phyloP scores from a whole-genome alignment of 2,797 vertebrate species.

The Syngnathus rostellatus region DNA sequence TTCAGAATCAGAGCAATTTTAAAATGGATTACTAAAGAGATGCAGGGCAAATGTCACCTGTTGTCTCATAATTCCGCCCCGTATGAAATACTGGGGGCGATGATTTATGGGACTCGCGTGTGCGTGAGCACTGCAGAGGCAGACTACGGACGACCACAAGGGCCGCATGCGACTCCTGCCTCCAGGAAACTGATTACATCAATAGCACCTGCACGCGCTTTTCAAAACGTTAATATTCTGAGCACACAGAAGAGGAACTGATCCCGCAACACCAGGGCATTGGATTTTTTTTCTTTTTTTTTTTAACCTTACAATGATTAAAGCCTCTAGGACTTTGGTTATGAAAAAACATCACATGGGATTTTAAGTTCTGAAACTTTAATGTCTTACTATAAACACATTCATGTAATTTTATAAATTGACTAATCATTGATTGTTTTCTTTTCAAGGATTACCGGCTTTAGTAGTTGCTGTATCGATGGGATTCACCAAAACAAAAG shows the following conservation, averaged over 20 bases:
- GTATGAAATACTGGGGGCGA: constrained; percentile 28
- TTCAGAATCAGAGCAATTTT: constrained; percentile 2
- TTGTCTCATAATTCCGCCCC: constrained; percentile 37
- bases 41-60: constrained; percentile 13
- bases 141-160: constrained; percentile 48
- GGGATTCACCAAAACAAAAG: constrained; percentile 99
- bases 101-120: constrained; percentile 56
- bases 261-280: constrained; percentile 53
- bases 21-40: constrained; percentile 15
- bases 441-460: constrained; percentile 87
- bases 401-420: constrained; percentile 15
- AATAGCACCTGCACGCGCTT: constrained; percentile 56
- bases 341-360: constrained; percentile 28
- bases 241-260: constrained; percentile 44
- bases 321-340: constrained; percentile 38
- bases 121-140: constrained; percentile 48
- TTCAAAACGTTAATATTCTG: constrained; percentile 61
- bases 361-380: constrained; percentile 14
- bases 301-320: constrained; percentile 17
- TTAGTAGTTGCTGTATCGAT: constrained; percentile 98
- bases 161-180: constrained; percentile 30
- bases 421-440: constrained; percentile 50
- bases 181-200: constrained; percentile 66
- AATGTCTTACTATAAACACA: constrained; percentile 25
- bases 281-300: background rate